Evolutionary conservation across 1,140 invertebrate species (phyloP).

Genomic region (Frieseomelitta varia): DNA sequence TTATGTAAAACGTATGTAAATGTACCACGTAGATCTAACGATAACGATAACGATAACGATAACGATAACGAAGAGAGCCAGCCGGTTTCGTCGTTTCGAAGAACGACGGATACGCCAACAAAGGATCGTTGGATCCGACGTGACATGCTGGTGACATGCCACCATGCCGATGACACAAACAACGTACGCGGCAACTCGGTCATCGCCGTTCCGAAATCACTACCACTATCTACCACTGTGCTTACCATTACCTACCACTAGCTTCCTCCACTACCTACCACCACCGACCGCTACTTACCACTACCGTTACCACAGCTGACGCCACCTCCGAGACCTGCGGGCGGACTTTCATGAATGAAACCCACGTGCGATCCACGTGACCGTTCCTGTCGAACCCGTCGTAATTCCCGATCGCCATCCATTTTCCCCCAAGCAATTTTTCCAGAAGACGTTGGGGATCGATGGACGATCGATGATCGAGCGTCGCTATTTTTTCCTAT

Average conservation of each 20-base stretch:
- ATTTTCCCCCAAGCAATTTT: not conserved
- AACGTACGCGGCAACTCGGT: conserved; percentile 7
- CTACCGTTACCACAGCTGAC: conserved; percentile 54
- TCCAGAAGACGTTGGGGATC: not conserved
- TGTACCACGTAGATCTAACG: not conserved
- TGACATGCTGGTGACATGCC: too few relatives aligned
- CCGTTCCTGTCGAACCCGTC: conserved; percentile 33
- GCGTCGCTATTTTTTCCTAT: not conserved
- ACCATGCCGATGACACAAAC: too few relatives aligned
- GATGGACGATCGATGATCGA: too few relatives aligned
- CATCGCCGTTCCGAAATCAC: conserved; percentile 25
- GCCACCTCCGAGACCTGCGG: conserved; percentile 53
- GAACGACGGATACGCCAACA: too few relatives aligned
- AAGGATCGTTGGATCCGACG: not conserved
- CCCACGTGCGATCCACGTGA: conserved; percentile 71
- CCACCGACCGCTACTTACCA: conserved; percentile 35
- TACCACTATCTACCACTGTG: conserved; percentile 32
- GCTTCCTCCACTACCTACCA: conserved; percentile 24
- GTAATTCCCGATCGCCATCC: not conserved
- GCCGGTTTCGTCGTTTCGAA: too few relatives aligned
- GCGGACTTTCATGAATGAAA: conserved; percentile 71
- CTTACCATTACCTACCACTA: conserved; percentile 22
- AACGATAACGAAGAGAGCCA: too few relatives aligned
- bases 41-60: too few relatives aligned
- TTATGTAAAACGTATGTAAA: not conserved